Evolutionary conservation across 2,888 invertebrate genomes (phyloP), one percentile per base, ranked within the genome.

Genomic region (Ennomos quercinarius): DNA sequence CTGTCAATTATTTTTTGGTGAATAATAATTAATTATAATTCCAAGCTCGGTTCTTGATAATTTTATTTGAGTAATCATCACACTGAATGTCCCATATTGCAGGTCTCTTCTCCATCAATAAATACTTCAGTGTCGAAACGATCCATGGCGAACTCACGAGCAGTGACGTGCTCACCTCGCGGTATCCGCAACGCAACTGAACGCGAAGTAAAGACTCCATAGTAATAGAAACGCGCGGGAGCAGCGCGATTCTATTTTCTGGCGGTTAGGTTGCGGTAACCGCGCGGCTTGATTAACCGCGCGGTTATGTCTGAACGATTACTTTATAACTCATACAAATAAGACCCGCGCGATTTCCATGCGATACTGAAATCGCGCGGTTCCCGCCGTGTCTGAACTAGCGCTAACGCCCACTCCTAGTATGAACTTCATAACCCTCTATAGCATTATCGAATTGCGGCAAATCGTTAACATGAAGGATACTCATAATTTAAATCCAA

Each of bases 81-180:
- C 61, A 68, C 56, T 68, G 63, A 53, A 67, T 57, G 43, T 71
- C 61, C 67, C 68, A 71, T 57, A 70, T 60, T 51, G 68, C 69
- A 54, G 64, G 63, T 65, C 71, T 64, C 51, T 66, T 68, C 58
- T 71, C n/a, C n/a, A n/a, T n/a, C n/a, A n/a, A n/a, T n/a, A 64
- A 70, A 65, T 63, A 67, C 52, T 61, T 70, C 69, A 59, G 66
- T 66, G 61, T 69, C 68, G 64, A 69, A 71, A 57, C 62, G 65
- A 63, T 65, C 64, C 63, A 65, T 67, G 52, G 61, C 51, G 57
- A 60, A n/a, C n/a, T n/a, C 63, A 60, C 60, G 50, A 56, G 6
- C 52, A 9, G 57, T 60, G 63, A 64, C 63, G 62, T 63, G 57
- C 62, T 61, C 36, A 60, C 58, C 65, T 68, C 67, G 66, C 71